phyloP scores from a whole-genome alignment of 2,888 invertebrate genomes.

The Vesta saturnalis region DNA sequence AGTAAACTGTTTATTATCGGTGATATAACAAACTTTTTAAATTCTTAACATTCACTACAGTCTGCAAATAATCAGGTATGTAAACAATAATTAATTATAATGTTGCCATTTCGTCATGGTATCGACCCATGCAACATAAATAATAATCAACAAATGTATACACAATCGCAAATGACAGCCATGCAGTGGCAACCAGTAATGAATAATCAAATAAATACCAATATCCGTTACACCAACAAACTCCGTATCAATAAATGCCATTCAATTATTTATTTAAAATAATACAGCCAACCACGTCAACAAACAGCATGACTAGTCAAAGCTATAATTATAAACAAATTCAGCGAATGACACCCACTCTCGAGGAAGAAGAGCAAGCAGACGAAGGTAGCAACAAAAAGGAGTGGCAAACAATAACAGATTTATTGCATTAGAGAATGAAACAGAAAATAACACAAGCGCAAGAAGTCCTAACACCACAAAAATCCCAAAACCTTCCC shows the following conservation, averaged over 20 bases:
- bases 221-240: background rate
- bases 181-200: background rate
- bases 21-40: background rate
- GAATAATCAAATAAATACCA: background rate
- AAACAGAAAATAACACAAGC: slow-evolving; percentile 11
- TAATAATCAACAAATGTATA: background rate
- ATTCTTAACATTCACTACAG: background rate
- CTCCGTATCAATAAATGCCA: background rate
- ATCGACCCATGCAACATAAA: background rate
- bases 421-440: slow-evolving; percentile 10
- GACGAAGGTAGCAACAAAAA: slow-evolving; percentile 2
- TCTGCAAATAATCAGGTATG: background rate
- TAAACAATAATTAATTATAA: background rate
- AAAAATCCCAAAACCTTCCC: slow-evolving; percentile 29
- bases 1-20: background rate
- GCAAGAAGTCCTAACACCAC: slow-evolving; percentile 3
- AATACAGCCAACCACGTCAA: slow-evolving; percentile 9
- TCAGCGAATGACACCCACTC: slow-evolving; percentile 12
- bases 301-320: slow-evolving; percentile 13
- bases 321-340: slow-evolving; percentile 7
- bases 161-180: background rate
- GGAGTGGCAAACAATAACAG: background rate
- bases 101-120: background rate
- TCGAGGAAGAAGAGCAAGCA: slow-evolving; percentile 5
- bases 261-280: background rate